Base-by-base conservation (phyloP, 2,888 invertebrate species). In the Drosophila niveifrons region DNA sequence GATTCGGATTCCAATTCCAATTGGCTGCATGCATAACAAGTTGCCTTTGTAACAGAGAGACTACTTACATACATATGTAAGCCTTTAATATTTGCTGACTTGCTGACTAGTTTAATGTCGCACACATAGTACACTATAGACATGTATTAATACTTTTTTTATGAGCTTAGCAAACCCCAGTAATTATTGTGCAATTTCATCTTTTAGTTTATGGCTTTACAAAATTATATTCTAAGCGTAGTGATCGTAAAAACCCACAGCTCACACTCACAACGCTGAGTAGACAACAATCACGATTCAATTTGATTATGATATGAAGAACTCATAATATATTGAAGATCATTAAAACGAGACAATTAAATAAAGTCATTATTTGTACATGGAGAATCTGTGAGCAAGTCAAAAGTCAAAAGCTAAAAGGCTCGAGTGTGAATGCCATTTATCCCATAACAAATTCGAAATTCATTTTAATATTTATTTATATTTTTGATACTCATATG, bases 1-100 rank as follows among this genome's bases (percentile, higher is more conserved):
- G 66, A 68, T 62, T 72, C 17, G 29, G 57, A 72, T 67, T 57
- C 29, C 56, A 61, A 67, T 75, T 72, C 53, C 66, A 75, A 75
- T 77, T 75, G 75, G 66, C 59, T 72, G 72, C 66, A 61, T 75
- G 36, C 52, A 47, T 58, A 57, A 66, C 52, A 44, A 44, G 53
- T 43, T 56, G 64, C 52, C 63, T 55, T 47, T 64, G 53, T 34
- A 29, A 7, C 15, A 23, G 39, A 39, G 29, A 39, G 17, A 34
- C 23, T 18, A 23, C 23, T 23, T 3, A 3, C 4, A 36, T n/a
- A 10, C 47, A 36, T 57, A 43, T 55, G 46, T 75, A 55, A 55
- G 55, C 47, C 63, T 52, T 69, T 39, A 36, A 36, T 36, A 36
- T 36, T 36, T 36, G 36, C 55, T 34, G 36, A 61, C 61, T 69